Evolutionary conservation across 2,797 vertebrate genomes (phyloP).

Genomic region (Acrossocheilus wenchowensis): DNA sequence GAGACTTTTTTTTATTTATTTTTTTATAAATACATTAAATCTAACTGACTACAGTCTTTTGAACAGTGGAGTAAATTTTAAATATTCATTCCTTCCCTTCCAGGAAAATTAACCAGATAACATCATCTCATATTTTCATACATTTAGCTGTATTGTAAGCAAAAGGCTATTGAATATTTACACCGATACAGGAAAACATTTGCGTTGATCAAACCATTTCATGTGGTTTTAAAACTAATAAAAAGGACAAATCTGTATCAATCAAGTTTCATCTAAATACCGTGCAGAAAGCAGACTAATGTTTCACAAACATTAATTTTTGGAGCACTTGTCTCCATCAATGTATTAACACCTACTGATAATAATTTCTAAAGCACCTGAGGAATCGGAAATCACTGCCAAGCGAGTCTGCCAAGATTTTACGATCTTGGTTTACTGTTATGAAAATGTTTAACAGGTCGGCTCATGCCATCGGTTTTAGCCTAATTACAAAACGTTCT

Average conservation of each 20-base stretch:
- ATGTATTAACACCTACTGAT: constrained; percentile 35
- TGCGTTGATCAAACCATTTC: neutral
- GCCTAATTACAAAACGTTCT: constrained; percentile 25
- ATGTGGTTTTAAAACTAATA: neutral
- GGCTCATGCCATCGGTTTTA: constrained; percentile 37
- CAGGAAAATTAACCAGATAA: neutral
- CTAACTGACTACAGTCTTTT: neutral
- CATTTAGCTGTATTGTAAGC: neutral
- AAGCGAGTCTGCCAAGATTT: constrained; percentile 41
- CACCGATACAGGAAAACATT: neutral
- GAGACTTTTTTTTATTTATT: neutral
- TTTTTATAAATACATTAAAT: neutral
- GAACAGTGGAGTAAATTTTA: neutral
- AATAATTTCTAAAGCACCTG: constrained; percentile 24
- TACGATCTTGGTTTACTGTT: constrained; percentile 46
- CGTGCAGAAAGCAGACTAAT: neutral
- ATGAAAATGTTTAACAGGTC: constrained; percentile 47
- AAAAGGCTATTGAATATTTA: neutral
- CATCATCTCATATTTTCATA: neutral
- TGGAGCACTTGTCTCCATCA: neutral
- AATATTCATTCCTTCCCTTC: neutral
- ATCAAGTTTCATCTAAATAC: neutral
- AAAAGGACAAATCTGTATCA: neutral
- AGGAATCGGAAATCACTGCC: constrained; percentile 8
- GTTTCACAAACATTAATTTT: neutral